These are phyloP conservation scores for Tympanoctomys barrerae DNA, from an alignment of 2,797 vertebrate genomes.

Conservation along the genomic window DNA sequence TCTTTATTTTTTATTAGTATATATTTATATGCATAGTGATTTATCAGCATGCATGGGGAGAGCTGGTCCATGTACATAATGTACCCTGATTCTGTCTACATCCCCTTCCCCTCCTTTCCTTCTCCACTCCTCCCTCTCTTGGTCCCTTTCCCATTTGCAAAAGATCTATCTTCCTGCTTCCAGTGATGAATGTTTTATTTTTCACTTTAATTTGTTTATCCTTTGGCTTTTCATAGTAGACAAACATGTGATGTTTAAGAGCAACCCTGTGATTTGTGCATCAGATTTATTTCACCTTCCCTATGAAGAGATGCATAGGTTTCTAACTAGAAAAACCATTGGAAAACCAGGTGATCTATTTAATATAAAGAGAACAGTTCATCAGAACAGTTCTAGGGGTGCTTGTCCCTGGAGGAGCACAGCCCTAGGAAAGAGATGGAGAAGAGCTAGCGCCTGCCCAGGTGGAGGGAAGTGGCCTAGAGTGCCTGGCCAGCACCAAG, in stretches of 20 bases:
- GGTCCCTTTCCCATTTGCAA: neutral
- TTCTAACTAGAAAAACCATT: neutral
- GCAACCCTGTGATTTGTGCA: neutral
- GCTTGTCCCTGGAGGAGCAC: neutral
- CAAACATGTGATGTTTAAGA: neutral
- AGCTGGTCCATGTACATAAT: neutral
- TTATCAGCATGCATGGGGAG: neutral
- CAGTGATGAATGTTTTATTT: neutral
- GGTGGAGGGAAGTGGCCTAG: neutral
- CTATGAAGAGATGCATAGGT: neutral
- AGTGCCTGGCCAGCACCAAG: fast-evolving
- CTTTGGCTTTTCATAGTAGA: neutral
- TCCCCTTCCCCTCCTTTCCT: neutral
- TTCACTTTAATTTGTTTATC: neutral
- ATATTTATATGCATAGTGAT: neutral
- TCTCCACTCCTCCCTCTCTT: neutral
- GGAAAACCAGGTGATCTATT: neutral
- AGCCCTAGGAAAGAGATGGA: neutral
- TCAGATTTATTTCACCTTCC: neutral
- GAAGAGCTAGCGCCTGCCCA: neutral
- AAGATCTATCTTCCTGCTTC: neutral
- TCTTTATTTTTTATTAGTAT: neutral
- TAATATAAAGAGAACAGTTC: conserved; percentile 4
- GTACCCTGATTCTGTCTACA: neutral
- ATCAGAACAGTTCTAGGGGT: neutral